phyloP scores from a whole-genome alignment of 2,113 vertebrate genomes.

The Bos taurus region ARS-UCD2.0 NC_037340.1:28290001-28290500 shows the following conservation, averaged over 20 bases:
- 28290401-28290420: too few relatives aligned
- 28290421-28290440: too few relatives aligned
- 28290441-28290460: too few relatives aligned
- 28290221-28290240: not conserved
- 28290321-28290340: too few relatives aligned
- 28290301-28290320: not conserved
- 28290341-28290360: too few relatives aligned
- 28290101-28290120: not conserved
- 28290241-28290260: not conserved
- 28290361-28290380: too few relatives aligned
- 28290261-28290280: not conserved
- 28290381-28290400: too few relatives aligned
- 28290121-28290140: not conserved
- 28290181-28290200: not conserved
- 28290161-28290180: not conserved
- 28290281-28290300: not conserved
- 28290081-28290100: not conserved
- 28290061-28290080: not conserved
- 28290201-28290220: not conserved
- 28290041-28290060: not conserved
- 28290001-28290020: accelerated
- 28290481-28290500: too few relatives aligned
- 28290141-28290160: not conserved
- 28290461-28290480: too few relatives aligned
- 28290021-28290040: not conserved